phyloP scores from a whole-genome alignment of 2,888 invertebrate species.

The Merodon equestris region DNA sequence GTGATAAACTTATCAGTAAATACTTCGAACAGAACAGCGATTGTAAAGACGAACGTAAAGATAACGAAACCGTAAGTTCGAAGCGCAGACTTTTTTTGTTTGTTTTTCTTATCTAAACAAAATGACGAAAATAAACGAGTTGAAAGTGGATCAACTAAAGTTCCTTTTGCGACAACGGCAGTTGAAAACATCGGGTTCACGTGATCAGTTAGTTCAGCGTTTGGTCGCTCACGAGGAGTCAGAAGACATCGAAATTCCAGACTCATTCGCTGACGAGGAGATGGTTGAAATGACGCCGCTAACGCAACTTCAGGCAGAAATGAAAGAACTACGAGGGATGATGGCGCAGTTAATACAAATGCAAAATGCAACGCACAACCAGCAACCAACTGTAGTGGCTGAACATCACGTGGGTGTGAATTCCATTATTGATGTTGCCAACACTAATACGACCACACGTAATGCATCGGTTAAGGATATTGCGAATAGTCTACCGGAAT shows the following conservation, averaged over 20 bases:
- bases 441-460: slow-evolving; percentile 23
- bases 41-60: slow-evolving; percentile 1
- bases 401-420: slow-evolving; percentile 13
- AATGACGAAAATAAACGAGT: slow-evolving; percentile 5
- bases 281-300: slow-evolving; percentile 11
- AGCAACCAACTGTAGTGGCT: slow-evolving; percentile 12
- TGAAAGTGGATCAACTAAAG: slow-evolving; percentile 26
- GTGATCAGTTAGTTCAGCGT: slow-evolving; percentile 18
- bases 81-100: background rate
- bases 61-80: slow-evolving; percentile 16
- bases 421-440: slow-evolving; percentile 17
- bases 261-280: background rate
- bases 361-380: slow-evolving; percentile 6
- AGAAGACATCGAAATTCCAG: slow-evolving; percentile 15
- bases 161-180: slow-evolving; percentile 23
- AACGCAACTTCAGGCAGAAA: slow-evolving; percentile 22
- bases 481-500: slow-evolving; percentile 37
- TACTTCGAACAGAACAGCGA: slow-evolving; percentile 3
- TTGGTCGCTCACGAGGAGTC: slow-evolving; percentile 14
- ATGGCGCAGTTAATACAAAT: too few species aligned
- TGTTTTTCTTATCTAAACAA: slow-evolving; percentile 4
- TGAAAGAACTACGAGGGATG: too few species aligned
- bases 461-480: slow-evolving; percentile 41
- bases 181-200: slow-evolving; percentile 9
- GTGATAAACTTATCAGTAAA: slow-evolving; percentile 7